These are phyloP conservation scores for Plotosus lineatus DNA, from an alignment of 2,113 vertebrate species.

Conservation along the genomic window DNA sequence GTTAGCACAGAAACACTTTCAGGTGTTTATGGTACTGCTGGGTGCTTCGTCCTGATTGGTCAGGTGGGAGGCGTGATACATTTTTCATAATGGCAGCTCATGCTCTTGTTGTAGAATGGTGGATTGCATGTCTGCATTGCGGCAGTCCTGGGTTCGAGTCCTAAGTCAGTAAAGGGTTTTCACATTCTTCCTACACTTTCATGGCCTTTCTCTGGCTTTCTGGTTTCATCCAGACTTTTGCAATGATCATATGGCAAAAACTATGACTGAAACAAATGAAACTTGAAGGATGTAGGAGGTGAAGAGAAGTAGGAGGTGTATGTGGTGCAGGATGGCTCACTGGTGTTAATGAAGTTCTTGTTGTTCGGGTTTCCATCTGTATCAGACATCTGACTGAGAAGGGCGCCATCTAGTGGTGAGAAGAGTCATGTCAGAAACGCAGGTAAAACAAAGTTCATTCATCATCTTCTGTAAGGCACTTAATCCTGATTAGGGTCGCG, in stretches of 20 bases:
- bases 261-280: background rate
- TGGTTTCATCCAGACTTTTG: too few species aligned
- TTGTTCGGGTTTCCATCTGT: conserved; percentile 11
- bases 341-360: conserved; percentile 49
- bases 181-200: too few species aligned
- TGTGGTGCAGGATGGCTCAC: conserved; percentile 57
- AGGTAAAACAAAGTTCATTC: background rate
- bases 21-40: background rate
- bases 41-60: background rate
- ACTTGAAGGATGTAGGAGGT: too few species aligned
- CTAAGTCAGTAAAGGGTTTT: too few species aligned
- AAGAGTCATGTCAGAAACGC: background rate
- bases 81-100: background rate
- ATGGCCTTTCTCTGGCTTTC: too few species aligned
- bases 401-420: conserved; percentile 67
- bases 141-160: too few species aligned
- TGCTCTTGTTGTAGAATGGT: background rate
- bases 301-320: background rate
- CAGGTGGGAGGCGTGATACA: background rate
- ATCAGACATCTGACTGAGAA: conserved; percentile 67
- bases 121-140: too few species aligned
- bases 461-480: too few species aligned
- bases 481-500: too few species aligned
- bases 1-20: background rate
- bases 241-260: background rate